These are phyloP conservation scores for Pterostichus madidus DNA, from an alignment of 2,888 invertebrate genomes.

Conservation along the genomic window DNA sequence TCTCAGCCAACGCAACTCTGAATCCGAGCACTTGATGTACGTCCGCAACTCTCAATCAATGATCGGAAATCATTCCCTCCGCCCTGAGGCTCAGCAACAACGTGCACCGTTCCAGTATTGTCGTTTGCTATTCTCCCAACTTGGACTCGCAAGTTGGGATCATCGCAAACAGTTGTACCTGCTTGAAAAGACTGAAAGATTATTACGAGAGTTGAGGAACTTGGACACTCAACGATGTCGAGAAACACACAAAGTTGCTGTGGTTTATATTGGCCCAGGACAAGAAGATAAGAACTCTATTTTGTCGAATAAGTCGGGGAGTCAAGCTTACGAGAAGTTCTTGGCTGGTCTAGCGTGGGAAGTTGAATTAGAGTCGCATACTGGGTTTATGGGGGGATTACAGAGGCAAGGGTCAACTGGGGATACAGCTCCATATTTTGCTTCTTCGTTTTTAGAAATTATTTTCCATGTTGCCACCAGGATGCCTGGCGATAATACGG, in stretches of 20 bases:
- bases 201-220: constrained; percentile 94
- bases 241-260: constrained; percentile 97
- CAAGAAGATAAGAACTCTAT: constrained; percentile 98
- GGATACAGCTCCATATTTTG: constrained; percentile 95
- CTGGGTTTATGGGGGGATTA: constrained; percentile 96
- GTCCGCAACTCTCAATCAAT: constrained; percentile 56
- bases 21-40: constrained; percentile 83
- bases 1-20: constrained; percentile 90
- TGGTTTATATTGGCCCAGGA: constrained; percentile 98
- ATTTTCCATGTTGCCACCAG: constrained; percentile 99
- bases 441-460: constrained; percentile 95
- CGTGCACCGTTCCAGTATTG: constrained; percentile 87
- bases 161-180: constrained; percentile 91
- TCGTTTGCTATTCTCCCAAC: constrained; percentile 92
- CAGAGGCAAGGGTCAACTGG: constrained; percentile 95
- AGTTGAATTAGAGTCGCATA: constrained; percentile 95
- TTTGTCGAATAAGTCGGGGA: constrained; percentile 93
- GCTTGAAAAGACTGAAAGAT: constrained; percentile 91
- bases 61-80: constrained; percentile 55
- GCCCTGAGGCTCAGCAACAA: constrained; percentile 45
- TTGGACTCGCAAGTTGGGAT: constrained; percentile 95
- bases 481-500: constrained; percentile 94
- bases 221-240: constrained; percentile 94
- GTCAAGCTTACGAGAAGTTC: constrained; percentile 93
- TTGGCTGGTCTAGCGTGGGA: constrained; percentile 87